Percentiles rank a stretch among this genome's conserved stretches.
phyloP scores from a whole-genome alignment of 2,888 invertebrate species.

The Orchestes rusci region DNA sequence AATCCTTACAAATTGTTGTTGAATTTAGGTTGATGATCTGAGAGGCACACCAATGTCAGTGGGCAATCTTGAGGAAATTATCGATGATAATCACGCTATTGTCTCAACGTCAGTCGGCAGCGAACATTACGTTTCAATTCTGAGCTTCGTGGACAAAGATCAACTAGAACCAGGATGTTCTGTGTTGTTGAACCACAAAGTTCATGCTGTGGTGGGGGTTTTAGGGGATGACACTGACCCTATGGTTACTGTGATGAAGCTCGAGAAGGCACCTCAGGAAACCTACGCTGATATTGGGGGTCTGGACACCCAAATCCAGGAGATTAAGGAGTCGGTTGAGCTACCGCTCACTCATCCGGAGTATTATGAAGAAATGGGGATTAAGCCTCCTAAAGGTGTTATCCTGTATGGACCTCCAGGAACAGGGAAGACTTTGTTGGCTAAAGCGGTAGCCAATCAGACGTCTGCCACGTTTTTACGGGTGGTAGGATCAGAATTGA shows the following conservation, averaged over 20 bases:
- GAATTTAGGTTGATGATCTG: slow-evolving; percentile 98
- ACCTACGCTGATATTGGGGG: slow-evolving; percentile 99
- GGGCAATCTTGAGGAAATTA: slow-evolving; percentile 98
- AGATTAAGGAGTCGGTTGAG: slow-evolving; percentile 98
- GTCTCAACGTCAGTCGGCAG: slow-evolving; percentile 98
- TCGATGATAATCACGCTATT: slow-evolving; percentile 99
- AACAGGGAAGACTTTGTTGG: slow-evolving; percentile 95
- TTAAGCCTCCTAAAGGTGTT: slow-evolving; percentile 98
- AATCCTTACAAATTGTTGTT: too few relatives aligned
- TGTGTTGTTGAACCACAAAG: slow-evolving; percentile 96
- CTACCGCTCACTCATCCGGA: slow-evolving; percentile 98
- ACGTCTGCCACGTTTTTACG: slow-evolving; percentile 98
- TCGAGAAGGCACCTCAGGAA: slow-evolving; percentile 99
- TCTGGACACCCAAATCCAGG: slow-evolving; percentile 94
- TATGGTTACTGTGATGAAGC: slow-evolving; percentile 99
- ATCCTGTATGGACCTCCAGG: slow-evolving; percentile 98
- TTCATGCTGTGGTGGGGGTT: slow-evolving; percentile 98
- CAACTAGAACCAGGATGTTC: slow-evolving; percentile 98
- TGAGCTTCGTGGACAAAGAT: slow-evolving; percentile 99
- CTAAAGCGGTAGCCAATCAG: slow-evolving; percentile 99
- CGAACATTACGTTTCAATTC: slow-evolving; percentile 98
- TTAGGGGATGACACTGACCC: slow-evolving; percentile 94
- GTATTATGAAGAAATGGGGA: slow-evolving; percentile 99
- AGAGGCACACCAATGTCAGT: slow-evolving; percentile 97
- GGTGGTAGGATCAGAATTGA: slow-evolving; percentile 98